These are phyloP conservation scores for Prunella himalayana DNA, from an alignment of 2,113 vertebrate species.

Conservation along the genomic window DNA sequence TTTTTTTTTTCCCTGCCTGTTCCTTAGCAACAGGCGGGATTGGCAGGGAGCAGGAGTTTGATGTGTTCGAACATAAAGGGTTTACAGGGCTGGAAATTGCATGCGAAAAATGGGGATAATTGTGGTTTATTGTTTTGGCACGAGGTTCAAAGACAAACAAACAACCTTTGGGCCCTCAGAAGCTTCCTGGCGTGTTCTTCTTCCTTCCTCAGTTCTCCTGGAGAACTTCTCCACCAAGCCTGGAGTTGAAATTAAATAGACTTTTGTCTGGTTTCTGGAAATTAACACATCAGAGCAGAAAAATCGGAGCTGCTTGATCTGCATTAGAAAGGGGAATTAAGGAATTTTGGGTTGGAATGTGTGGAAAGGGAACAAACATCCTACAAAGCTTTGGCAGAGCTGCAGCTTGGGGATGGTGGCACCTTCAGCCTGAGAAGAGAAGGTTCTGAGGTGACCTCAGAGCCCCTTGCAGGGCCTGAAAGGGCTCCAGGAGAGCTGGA, in stretches of 20 bases:
- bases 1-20: conserved; percentile 52
- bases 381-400: neutral
- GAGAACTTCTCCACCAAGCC: neutral
- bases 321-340: neutral
- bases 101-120: conserved; percentile 64
- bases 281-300: neutral
- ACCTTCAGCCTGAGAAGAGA: neutral
- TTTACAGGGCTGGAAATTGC: conserved; percentile 54
- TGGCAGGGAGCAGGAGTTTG: conserved; percentile 69
- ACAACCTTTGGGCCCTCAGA: conserved; percentile 27
- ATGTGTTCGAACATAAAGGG: conserved; percentile 61
- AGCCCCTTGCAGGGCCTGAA: neutral
- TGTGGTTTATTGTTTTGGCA: conserved; percentile 61
- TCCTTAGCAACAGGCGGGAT: conserved; percentile 73
- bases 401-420: neutral
- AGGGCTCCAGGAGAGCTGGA: neutral
- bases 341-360: rapidly evolving
- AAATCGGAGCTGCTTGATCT: neutral
- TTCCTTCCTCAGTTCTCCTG: neutral
- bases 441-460: rapidly evolving
- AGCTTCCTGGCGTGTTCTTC: neutral
- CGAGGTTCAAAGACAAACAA: conserved; percentile 69
- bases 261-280: conserved; percentile 18
- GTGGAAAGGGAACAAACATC: neutral
- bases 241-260: neutral